Percentiles rank a stretch among this genome's conserved stretches.
These are phyloP conservation scores for Mus minutoides DNA, from an alignment of 2,797 vertebrate genomes.

Conservation along the genomic window DNA sequence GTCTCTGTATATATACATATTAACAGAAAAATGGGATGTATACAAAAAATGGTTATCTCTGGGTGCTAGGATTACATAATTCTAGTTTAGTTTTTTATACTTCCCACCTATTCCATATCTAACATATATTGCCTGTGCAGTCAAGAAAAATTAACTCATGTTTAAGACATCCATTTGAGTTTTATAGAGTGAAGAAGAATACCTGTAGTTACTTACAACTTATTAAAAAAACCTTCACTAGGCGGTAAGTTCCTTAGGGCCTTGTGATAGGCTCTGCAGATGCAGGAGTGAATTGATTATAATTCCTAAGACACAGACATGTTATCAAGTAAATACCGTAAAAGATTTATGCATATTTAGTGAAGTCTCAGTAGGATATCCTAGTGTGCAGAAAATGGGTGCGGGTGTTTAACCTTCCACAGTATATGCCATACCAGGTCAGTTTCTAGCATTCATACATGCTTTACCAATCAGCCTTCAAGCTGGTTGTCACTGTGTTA, in stretches of 20 bases:
- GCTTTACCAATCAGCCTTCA: background rate
- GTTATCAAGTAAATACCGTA: background rate
- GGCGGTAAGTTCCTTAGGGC: background rate
- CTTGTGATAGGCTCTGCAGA: slow-evolving; percentile 9
- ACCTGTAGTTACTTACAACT: background rate
- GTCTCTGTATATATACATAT: background rate
- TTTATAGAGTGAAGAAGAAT: slow-evolving; percentile 38
- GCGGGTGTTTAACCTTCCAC: background rate
- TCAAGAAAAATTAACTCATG: slow-evolving; percentile 37
- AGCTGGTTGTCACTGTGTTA: background rate
- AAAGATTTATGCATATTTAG: background rate
- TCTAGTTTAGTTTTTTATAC: slow-evolving; percentile 54
- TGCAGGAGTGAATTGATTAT: slow-evolving; percentile 11
- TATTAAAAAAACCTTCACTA: slow-evolving; percentile 10
- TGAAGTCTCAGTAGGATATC: background rate
- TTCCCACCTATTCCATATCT: slow-evolving; percentile 40
- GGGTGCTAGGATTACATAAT: background rate
- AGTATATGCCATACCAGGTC: background rate
- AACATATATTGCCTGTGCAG: slow-evolving; percentile 23
- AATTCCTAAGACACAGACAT: slow-evolving; percentile 17
- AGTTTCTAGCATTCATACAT: slow-evolving; percentile 27
- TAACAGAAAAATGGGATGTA: background rate
- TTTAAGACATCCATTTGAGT: slow-evolving; percentile 45
- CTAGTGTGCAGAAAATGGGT: background rate
- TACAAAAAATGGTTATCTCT: slow-evolving; percentile 27